Percentiles rank a stretch among this genome's conserved stretches.
Evolutionary conservation across 2,113 vertebrate species (phyloP).

Genomic region (Urocitellus parryii): DNA sequence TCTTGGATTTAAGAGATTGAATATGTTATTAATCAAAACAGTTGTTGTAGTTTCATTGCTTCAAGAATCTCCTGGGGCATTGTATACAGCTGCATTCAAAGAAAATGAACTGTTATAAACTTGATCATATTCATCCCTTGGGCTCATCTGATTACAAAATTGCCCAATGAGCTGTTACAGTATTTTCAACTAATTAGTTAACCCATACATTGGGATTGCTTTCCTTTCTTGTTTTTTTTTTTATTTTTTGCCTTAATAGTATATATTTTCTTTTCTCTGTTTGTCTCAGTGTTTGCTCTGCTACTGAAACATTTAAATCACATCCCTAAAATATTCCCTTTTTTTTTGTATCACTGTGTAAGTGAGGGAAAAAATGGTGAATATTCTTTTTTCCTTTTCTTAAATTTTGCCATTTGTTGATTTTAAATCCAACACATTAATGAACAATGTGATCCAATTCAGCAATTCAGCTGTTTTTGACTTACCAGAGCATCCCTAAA

Average conservation of each 20-base stretch:
- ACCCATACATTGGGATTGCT: conserved; percentile 55
- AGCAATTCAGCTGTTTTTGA: background rate
- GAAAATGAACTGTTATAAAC: conserved; percentile 82
- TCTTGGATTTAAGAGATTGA: conserved; percentile 65
- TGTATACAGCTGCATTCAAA: conserved; percentile 81
- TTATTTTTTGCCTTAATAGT: background rate
- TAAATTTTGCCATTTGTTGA: background rate
- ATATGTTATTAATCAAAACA: conserved; percentile 81
- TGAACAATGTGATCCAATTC: background rate
- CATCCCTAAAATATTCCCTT: background rate
- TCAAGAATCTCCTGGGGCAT: conserved; percentile 79
- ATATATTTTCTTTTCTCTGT: background rate
- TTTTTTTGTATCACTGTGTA: background rate
- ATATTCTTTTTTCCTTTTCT: background rate
- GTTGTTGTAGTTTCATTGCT: conserved; percentile 65
- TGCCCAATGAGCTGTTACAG: conserved; percentile 83
- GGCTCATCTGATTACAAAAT: conserved; percentile 82
- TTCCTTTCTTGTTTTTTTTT: background rate
- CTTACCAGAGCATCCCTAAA: background rate
- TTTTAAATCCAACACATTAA: conserved; percentile 32
- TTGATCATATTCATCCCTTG: conserved; percentile 81
- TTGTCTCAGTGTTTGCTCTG: background rate
- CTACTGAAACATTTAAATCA: background rate
- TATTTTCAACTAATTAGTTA: conserved; percentile 80
- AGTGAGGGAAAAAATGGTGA: background rate